These are phyloP conservation scores for Microctonus hyperodae DNA, from an alignment of 2,888 invertebrate species.

Conservation along the genomic window DNA sequence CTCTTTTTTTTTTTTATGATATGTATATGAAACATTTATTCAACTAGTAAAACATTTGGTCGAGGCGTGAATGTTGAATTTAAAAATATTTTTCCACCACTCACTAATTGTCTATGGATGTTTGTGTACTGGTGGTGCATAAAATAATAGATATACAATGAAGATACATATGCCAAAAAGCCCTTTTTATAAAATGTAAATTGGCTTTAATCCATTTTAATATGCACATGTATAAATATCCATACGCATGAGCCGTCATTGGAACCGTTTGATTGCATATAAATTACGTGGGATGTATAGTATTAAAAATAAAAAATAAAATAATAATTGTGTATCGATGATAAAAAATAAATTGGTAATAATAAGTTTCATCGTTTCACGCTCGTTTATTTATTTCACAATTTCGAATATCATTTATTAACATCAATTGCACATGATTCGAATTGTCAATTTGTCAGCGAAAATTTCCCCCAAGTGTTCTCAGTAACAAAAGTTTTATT, in stretches of 20 bases:
- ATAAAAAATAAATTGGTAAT: not conserved
- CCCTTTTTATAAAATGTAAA: slow-evolving; percentile 12
- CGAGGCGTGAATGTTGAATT: not conserved
- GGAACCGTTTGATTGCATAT: not conserved
- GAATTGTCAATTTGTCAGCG: not conserved
- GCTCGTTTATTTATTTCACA: not conserved
- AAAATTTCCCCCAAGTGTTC: not conserved
- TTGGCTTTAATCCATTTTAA: slow-evolving; percentile 7
- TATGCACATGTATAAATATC: not conserved
- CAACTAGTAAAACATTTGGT: not conserved
- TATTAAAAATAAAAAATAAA: not conserved
- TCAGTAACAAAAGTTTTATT: not conserved
- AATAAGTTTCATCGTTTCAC: not conserved
- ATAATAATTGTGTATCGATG: not conserved
- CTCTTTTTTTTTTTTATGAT: slow-evolving; percentile 4
- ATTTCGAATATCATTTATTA: not conserved
- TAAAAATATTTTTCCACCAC: not conserved
- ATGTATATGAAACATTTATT: slow-evolving; percentile 8
- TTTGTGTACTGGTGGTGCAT: not conserved
- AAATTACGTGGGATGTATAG: not conserved
- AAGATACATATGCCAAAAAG: slow-evolving; percentile 18
- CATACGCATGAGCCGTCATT: not conserved
- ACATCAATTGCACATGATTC: not conserved
- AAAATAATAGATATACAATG: not conserved
- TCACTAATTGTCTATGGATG: not conserved